Evolutionary conservation across 2,888 invertebrate species (phyloP).

Genomic region (Formica aserva): DNA sequence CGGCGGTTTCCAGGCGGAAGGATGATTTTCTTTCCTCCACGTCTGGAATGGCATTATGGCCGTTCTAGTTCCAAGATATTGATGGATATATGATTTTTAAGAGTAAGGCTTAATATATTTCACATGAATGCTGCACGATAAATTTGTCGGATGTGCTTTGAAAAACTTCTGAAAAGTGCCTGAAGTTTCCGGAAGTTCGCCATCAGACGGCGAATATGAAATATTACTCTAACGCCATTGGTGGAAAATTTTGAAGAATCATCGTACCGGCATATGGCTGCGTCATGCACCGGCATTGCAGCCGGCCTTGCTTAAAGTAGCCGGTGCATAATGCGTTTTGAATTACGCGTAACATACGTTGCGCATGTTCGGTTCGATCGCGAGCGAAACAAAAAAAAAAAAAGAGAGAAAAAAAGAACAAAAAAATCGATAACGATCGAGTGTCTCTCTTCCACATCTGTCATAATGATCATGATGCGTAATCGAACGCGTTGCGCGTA

Average conservation of each 20-base stretch:
- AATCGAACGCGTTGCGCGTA: conserved; percentile 62
- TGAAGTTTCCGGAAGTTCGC: conserved; percentile 32
- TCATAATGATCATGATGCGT: conserved; percentile 64
- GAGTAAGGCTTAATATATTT: conserved; percentile 32
- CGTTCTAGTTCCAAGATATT: conserved; percentile 38
- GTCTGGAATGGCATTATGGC: conserved; percentile 31
- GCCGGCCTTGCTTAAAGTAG: background rate
- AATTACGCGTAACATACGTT: conserved; percentile 53
- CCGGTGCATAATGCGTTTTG: conserved; percentile 42
- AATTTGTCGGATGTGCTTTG: conserved; percentile 43
- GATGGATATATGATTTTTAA: conserved; percentile 43
- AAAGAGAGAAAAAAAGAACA: background rate
- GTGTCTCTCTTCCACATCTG: conserved; percentile 62
- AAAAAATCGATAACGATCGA: conserved; percentile 45
- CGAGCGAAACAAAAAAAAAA: background rate
- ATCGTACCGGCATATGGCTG: conserved; percentile 17
- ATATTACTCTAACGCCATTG: conserved; percentile 36
- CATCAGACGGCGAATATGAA: conserved; percentile 32
- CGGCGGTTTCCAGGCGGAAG: conserved; percentile 47
- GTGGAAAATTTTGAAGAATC: conserved; percentile 32
- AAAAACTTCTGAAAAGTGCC: conserved; percentile 28
- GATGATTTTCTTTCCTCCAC: conserved; percentile 45
- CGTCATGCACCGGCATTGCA: conserved; percentile 21
- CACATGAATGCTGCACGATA: conserved; percentile 38
- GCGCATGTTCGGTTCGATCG: background rate